Evolutionary conservation across 2,888 invertebrate genomes (phyloP), one percentile per base, ranked within the genome.

Genomic region (Macrosoma leucophasiata): DNA sequence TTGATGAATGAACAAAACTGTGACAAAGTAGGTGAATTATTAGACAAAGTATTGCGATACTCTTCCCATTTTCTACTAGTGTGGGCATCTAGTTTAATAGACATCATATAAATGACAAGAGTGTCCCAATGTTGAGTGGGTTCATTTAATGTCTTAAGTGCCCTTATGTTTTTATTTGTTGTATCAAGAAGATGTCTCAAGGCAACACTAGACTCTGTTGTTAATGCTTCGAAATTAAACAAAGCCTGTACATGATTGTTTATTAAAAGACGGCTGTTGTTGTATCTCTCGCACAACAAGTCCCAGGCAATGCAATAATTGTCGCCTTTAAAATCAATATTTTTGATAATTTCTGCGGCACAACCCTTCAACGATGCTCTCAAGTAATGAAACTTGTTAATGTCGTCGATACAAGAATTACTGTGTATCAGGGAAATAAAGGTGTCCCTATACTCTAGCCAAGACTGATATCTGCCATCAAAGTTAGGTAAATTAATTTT

Each of bases 101-200:
- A 26, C 13, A 37, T 26, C 10, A 39, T 37, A 11, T 39, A 7
- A 7, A 43, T 33, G 2, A 41, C 21, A 3, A 45, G 19, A 2
- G 34, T 26, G 13, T 45, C 39, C 37, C 37, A 46, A 10, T 38
- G 22, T 4, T 46, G 34, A 8, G 36, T 36, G 3, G 41, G 39
- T 10, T 39, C 14, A 3, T 30, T 17, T 6, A 43, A 22, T 11
- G 43, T 36, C 17, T 32, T 31, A n/a, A 44, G 14, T 2, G 47
- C 47, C 2, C 42, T 13, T 2, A 42, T 10, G 15, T 39, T 43
- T 39, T 28, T 39, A 11, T 41, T 38, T 10, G 22, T 31, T 3
- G 17, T 13, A 3, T 36, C 36, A 13, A 36, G 9, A 11, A 36
- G n/a, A 9, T 18, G 12, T 19, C 36, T 15, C 6, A 31, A 13